phyloP scores from a whole-genome alignment of 1,140 invertebrate genomes.

The Drosophila gunungcola region DNA sequence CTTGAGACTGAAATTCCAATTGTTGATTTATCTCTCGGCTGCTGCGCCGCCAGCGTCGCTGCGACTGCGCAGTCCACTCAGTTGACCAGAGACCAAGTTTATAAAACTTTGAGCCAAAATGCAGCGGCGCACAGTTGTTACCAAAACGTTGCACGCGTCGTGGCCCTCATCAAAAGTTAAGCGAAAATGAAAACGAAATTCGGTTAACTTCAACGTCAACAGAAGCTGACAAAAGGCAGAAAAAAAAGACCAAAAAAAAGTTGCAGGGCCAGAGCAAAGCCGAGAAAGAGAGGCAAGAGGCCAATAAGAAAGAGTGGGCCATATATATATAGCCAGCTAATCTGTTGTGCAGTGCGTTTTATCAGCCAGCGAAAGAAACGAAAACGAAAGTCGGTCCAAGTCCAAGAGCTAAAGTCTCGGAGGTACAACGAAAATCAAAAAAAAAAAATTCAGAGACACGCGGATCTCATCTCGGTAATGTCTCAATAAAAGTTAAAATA shows the following conservation, averaged over 20 bases:
- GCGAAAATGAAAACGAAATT: conserved; percentile 46
- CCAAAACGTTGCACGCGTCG: conserved; percentile 76
- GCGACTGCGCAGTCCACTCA: conserved; percentile 5
- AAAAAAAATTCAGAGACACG: conserved; percentile 34
- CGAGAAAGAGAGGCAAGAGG: conserved; percentile 14
- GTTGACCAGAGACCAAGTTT: conserved; percentile 79
- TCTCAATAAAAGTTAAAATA: conserved; percentile 70
- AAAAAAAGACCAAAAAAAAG: conserved; percentile 49
- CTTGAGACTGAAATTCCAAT: conserved; percentile 72
- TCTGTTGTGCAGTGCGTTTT: conserved; percentile 74
- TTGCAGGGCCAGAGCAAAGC: conserved; percentile 62
- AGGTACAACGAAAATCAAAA: conserved; percentile 15
- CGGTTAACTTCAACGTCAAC: conserved; percentile 51
- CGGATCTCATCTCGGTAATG: conserved; percentile 60
- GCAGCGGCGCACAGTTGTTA: conserved; percentile 78
- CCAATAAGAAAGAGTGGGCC: conserved; percentile 24
- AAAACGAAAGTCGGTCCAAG: conserved; percentile 76
- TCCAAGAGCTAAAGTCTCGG: conserved; percentile 7
- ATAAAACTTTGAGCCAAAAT: conserved; percentile 83
- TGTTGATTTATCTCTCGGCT: conserved; percentile 78
- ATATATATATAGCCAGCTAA: conserved; percentile 33
- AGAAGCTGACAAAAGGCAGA: conserved; percentile 25
- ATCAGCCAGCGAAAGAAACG: conserved; percentile 66
- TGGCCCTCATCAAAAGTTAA: conserved; percentile 54
- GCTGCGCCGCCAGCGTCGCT: conserved; percentile 26